Evolutionary conservation across 2,113 vertebrate genomes (phyloP).

Genomic region (Taxidea taxus): DNA sequence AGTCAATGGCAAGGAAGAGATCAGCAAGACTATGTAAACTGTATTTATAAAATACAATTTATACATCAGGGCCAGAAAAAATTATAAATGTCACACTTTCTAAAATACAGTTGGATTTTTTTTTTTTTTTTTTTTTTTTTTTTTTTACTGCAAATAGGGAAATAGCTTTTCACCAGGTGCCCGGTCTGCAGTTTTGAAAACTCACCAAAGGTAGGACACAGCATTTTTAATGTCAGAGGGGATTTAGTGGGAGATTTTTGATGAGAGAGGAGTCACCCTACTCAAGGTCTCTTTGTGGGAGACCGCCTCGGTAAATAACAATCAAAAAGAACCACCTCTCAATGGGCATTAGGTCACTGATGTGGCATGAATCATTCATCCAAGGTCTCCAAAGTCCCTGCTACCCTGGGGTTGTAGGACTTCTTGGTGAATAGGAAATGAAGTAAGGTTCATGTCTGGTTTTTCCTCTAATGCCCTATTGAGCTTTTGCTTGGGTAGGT

Average conservation of each 20-base stretch:
- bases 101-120: constrained; percentile 52
- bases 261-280: constrained; percentile 41
- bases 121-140: constrained; percentile 23
- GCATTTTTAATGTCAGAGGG: constrained; percentile 38
- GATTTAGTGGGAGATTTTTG: constrained; percentile 53
- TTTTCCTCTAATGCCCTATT: not conserved
- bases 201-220: constrained; percentile 4
- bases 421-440: constrained; percentile 28
- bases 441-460: not conserved
- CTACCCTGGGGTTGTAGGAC: not conserved
- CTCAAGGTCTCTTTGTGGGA: constrained; percentile 50
- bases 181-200: not conserved
- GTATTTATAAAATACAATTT: constrained; percentile 63
- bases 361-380: constrained; percentile 56
- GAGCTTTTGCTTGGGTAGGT: not conserved
- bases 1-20: not conserved
- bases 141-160: not conserved
- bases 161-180: not conserved
- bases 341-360: constrained; percentile 19
- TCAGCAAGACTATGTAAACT: constrained; percentile 40
- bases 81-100: not conserved
- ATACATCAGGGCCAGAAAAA: not conserved
- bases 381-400: not conserved
- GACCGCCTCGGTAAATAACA: constrained; percentile 44
- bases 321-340: constrained; percentile 40